Evolutionary conservation across 2,888 invertebrate genomes (phyloP), one percentile per base, ranked within the genome.

Genomic region (Ectobius pallidus): DNA sequence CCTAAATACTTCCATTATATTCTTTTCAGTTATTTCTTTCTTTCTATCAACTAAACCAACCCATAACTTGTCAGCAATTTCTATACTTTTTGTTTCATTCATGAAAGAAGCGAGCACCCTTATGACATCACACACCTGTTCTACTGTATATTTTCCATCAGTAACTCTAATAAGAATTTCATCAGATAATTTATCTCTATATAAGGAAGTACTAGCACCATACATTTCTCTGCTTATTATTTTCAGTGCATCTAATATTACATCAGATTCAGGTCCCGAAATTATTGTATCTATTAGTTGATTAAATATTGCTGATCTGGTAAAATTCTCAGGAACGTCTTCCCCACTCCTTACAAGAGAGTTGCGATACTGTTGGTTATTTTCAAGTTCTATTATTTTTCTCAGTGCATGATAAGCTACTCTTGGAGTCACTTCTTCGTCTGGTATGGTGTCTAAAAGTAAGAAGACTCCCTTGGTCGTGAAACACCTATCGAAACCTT

Each of bases 41-140:
- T 88, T 86, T 71, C 85, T 85, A 74, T 86, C 87, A 22, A 86
- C 81, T 77, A 92, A 86, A 11, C 90, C 90, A 73, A 87, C 84
- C 91, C 91, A 92, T 46, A 91, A 81, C 79, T 88, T 87, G 77
- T 92, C 91, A 72, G 89, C 84, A 9, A 85, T 85, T 27, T 86
- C 84, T 30, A 84, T 82, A 80, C 87, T 87, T 74, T 83, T 85
- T 3, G 81, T 78, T 75, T 86, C 84, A 61, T 77, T 75, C 39
- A 81, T 85, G 78, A 87, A 86, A 68, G 81, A 82, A 16, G 85
- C 84, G 39, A 91, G 82, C 77, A 87, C 85, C 44, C 81, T 82
- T n/a, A 88, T 83, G 74, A 89, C 85, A 69, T 87, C 83, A 79
- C 90, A 89, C 6, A 91, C 80, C 76, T 92, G 88, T 16, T 83